Conservation (phyloP, 1,140 invertebrate species). For the Drosophila lacertosa region DNA sequence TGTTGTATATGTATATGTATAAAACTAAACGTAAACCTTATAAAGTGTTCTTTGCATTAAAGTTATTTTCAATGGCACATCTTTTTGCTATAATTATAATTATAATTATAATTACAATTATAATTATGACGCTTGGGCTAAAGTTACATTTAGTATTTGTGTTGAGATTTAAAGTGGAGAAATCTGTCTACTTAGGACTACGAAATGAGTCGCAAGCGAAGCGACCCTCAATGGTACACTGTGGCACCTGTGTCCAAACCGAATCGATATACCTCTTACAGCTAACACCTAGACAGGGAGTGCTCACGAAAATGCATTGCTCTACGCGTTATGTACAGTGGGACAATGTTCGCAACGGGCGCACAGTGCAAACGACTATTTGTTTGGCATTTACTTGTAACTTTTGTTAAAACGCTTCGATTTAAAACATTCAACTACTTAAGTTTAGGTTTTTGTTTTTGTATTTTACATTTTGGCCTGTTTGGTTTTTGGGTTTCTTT, state of each 20-base stretch:
- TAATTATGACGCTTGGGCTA: not conserved
- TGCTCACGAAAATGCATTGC: conserved; percentile 61
- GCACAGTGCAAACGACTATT: conserved; percentile 11
- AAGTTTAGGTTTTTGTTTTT: conserved; percentile 36
- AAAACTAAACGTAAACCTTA: conserved; percentile 67
- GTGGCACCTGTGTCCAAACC: too few relatives aligned
- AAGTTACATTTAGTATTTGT: conserved; percentile 2
- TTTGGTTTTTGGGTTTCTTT: conserved; percentile 21
- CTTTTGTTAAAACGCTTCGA: conserved; percentile 51
- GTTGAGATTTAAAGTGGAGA: conserved; percentile 2
- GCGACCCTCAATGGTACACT: conserved; percentile 19
- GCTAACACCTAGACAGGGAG: conserved; percentile 27
- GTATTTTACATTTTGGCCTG: conserved; percentile 72
- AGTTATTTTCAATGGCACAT: conserved; percentile 74
- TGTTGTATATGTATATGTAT: conserved; percentile 60
- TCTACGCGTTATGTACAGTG: conserved; percentile 69
- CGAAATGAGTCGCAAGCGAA: conserved; percentile 8
- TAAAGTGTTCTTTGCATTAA: conserved; percentile 70
- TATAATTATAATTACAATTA: not conserved
- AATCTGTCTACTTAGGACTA: conserved; percentile 15
- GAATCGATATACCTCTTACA: conserved; percentile 14
- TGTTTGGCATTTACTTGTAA: conserved; percentile 13
- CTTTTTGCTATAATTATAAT: conserved; percentile 25
- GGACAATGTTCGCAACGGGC: conserved; percentile 49
- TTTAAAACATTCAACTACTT: conserved; percentile 79